These are phyloP conservation scores for Laterallus jamaicensis DNA, from an alignment of 2,113 vertebrate genomes.

Conservation along the genomic window DNA sequence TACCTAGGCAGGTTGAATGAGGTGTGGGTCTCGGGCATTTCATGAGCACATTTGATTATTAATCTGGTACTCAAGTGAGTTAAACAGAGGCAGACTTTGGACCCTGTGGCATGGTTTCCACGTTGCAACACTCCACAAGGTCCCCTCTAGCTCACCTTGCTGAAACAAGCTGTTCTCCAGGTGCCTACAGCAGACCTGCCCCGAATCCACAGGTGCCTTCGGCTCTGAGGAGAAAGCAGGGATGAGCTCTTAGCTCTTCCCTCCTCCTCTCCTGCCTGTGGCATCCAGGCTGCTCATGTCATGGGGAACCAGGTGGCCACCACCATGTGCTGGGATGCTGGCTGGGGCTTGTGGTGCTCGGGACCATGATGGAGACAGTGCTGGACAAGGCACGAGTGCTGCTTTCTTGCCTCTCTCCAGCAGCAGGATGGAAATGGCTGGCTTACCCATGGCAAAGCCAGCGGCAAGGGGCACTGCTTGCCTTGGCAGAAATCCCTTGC, in stretches of 20 bases:
- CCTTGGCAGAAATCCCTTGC: neutral
- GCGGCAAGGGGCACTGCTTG: neutral
- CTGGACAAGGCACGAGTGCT: neutral
- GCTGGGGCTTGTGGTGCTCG: neutral
- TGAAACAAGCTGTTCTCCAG: neutral
- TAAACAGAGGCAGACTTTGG: neutral
- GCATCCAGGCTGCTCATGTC: neutral
- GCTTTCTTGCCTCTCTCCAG: neutral
- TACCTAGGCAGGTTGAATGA: neutral
- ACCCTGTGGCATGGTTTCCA: neutral
- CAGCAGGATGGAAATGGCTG: neutral
- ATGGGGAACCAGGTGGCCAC: neutral
- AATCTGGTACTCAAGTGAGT: neutral
- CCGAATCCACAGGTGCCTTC: neutral
- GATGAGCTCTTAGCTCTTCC: neutral
- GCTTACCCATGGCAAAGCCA: neutral
- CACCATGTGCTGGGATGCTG: neutral
- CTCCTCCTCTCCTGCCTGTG: neutral
- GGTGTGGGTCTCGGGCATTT: neutral
- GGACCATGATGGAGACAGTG: neutral
- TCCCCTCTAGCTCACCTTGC: neutral
- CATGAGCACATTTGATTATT: neutral
- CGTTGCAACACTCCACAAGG: fast-evolving
- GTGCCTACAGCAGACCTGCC: neutral
- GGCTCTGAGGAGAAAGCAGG: neutral